Base-by-base conservation (phyloP, 1,140 invertebrate genomes). In the Bombus terrestris region DNA sequence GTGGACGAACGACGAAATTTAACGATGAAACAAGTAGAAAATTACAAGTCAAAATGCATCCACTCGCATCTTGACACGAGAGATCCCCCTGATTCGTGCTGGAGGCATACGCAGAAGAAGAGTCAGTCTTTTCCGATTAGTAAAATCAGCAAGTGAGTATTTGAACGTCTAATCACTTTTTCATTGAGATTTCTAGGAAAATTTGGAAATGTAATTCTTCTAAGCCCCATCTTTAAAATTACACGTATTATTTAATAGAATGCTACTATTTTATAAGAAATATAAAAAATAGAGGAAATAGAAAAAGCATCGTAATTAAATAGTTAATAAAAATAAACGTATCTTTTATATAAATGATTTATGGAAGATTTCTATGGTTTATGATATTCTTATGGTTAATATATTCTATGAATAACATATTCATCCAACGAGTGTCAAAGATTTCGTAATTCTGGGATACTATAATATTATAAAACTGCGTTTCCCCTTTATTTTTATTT, bases 11-110 rank as follows among this genome's bases (percentile, higher is more conserved):
- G 64, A 47, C 71, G 41, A 53, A 53, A 73, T 53, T 10, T 59
- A 64, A 83, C 41, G 41, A 92, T 92, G 91, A 91, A 92, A 32
- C 85, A 88, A 77, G 82, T 64, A n/a, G 88, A 88, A 35, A 86
- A 64, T 76, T 41, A 81, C 32, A 91, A 86, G 39, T 66, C 77
- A n/a, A 90, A 89, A 62, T 87, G 86, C 39, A 35, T 82, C 39
- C 85, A 88, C 13, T 74, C 84, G 68, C 74, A 83, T 74, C 37
- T 80, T 64, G 74, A 87, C 18, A 39, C 28, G n/a, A 87, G 83
- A 73, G n/a, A 85, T 37, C 41, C 41, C 15, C 12, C 77, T 43
- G 89, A 92, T 25, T 41, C 74, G 32, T 90, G 81, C 41, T 88
- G 90, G 81, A 90, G 87, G 37, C 88, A 84, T 87, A 62, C 69